Percentiles rank a stretch among this genome's conserved stretches.
phyloP scores from a whole-genome alignment of 2,113 vertebrate genomes.

The Todiramphus chloris region DNA sequence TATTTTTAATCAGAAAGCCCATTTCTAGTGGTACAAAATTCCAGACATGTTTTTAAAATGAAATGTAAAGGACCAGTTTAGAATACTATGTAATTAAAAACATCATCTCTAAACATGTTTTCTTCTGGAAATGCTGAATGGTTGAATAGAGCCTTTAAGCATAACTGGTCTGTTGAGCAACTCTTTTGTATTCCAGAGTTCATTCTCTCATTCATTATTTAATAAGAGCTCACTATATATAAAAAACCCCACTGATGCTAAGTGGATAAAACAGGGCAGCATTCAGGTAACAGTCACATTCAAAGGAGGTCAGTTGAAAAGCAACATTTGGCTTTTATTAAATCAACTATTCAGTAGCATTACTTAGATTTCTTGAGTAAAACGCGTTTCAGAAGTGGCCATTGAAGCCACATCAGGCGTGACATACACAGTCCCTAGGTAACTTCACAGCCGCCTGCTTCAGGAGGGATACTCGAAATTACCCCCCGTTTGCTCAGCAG shows the following conservation, averaged over 20 bases:
- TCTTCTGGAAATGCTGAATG: not conserved
- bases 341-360: not conserved
- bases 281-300: not conserved
- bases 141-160: not conserved
- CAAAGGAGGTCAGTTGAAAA: not conserved
- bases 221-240: not conserved
- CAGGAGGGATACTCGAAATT: rapidly evolving
- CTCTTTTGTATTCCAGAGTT: not conserved
- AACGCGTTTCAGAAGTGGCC: rapidly evolving
- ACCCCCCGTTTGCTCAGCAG: rapidly evolving
- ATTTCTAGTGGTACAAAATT: not conserved
- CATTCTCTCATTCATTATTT: not conserved
- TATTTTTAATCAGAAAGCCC: not conserved
- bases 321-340: not conserved
- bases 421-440: rapidly evolving
- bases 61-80: not conserved
- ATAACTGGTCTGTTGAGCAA: rapidly evolving
- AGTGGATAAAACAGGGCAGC: rapidly evolving
- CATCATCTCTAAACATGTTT: not conserved
- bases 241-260: rapidly evolving
- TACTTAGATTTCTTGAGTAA: not conserved
- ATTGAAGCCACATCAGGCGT: rapidly evolving
- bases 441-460: rapidly evolving
- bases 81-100: not conserved
- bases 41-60: not conserved